Evolutionary conservation across 2,113 vertebrate genomes (phyloP), one percentile per base, ranked within the genome.

Genomic region (Osmerus eperlanus): DNA sequence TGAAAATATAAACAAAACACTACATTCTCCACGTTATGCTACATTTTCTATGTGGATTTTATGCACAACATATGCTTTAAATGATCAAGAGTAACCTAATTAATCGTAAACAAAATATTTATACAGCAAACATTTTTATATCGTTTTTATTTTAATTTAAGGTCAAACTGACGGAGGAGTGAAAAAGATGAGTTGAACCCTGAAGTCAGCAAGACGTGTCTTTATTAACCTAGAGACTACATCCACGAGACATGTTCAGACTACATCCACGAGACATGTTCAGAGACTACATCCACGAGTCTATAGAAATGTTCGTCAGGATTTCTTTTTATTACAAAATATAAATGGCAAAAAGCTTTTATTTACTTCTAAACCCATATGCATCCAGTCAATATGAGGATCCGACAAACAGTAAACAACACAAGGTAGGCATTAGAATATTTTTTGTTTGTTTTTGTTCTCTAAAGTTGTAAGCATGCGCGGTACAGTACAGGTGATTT

Each of bases 301-400:
- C 61, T 61, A 69, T 58, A 54, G 14, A 51, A 63, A 28, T 75
- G 80, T 36, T 72, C 73, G 19, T 64, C 60, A 65, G 54, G 61
- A 79, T 54, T 73, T 89, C 89, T 75, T 89, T 89, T 90, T 90
- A 90, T 89, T 89, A 88, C 72, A 90, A 90, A 90, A 89, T 88
- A 87, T 83, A 89, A 87, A 87, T 78, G 82, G 82, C 80, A 81
- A 84, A 85, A 86, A 76, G 56, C 68, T 75, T 59, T 80, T 74
- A 25, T 75, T 41, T 61, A 72, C 60, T 69, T 80, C 80, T 78
- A 69, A 81, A 85, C 76, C 72, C 70, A 41, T 19, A 8, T 16
- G 81, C 70, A 78, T 68, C 21, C 74, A 32, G 78, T 53, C 28
- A 16, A 63, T 56, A 59, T 72, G 52, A 72, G 62, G 13, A 25